Base-by-base conservation (phyloP, 2,113 vertebrate species). In the Drymodes brunneopygia region DNA sequence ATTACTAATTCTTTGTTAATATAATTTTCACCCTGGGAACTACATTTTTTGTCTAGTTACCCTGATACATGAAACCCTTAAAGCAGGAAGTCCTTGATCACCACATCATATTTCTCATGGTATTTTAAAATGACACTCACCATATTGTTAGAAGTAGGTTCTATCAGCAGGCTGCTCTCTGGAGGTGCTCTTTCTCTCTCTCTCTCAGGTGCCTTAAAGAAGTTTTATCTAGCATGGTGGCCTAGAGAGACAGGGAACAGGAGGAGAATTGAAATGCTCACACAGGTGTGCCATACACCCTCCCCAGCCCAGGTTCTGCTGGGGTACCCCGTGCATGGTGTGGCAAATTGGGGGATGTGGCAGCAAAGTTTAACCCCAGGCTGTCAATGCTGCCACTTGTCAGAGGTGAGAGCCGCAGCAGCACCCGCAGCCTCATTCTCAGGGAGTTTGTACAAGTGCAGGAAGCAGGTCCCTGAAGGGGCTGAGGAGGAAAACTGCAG, bases 1-100 rank as follows among this genome's bases (percentile, higher is more conserved):
- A 96, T 97, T 90, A 97, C 96, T 94, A 96, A 97, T 95, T 96
- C 97, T 98, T 97, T 95, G 97, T 97, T 97, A 97, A 94, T 97
- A 92, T 94, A 88, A 97, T 97, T 97, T 97, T 97, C 97, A 97
- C 96, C 94, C 91, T 94, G 94, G 97, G 97, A 96, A 96, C 95
- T 92, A 94, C 95, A 90, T 96, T 96, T 97, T 97, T 94, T 93
- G 96, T 96, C 94, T 84, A 90, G 94, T 96, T 95, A 97, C 95
- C 96, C 94, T 81, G 88, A 94, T 95, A 91, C 96, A 89, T 86
- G 94, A 96, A 97, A 94, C 69, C 85, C 94, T 92, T 92, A 95
- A 92, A 93, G 90, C 82, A 65, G 66, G 91, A 95, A 94, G 92
- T 92, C 96, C 96, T 88, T 94, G 79, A 91, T 96, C 92, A 83